These are phyloP conservation scores for Drosophila sulfurigaster DNA, from an alignment of 1,140 invertebrate species.

Conservation along the genomic window DNA sequence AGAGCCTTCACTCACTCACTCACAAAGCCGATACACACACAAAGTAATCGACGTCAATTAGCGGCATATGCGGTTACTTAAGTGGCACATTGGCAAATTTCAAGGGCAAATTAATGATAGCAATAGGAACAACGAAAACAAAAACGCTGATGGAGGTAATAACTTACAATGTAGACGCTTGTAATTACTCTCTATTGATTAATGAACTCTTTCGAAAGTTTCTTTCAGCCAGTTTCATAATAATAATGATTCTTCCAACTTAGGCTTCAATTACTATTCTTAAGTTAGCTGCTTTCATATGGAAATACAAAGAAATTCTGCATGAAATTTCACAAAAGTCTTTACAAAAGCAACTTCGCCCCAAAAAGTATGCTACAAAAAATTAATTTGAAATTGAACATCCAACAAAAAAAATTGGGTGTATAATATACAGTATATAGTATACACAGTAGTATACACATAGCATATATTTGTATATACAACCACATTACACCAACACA, in stretches of 20 bases:
- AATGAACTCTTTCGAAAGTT: too few relatives aligned
- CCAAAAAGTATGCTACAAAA: conserved; percentile 47
- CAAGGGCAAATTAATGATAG: not conserved
- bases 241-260: too few relatives aligned
- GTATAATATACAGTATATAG: too few relatives aligned
- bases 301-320: not conserved
- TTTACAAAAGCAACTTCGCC: not conserved
- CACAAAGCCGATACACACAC: not conserved
- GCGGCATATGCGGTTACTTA: conserved; percentile 19
- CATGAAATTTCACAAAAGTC: not conserved
- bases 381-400: not conserved
- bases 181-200: too few relatives aligned
- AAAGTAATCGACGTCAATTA: conserved; percentile 69
- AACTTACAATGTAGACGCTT: too few relatives aligned
- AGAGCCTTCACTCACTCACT: too few relatives aligned
- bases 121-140: too few relatives aligned
- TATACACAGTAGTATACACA: conserved; percentile 11
- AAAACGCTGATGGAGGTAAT: too few relatives aligned
- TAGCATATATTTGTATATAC: conserved; percentile 5
- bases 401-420: too few relatives aligned
- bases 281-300: too few relatives aligned
- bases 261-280: too few relatives aligned
- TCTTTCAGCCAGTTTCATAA: too few relatives aligned
- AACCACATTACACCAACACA: not conserved
- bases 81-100: not conserved